Evolutionary conservation across 2,888 invertebrate species (phyloP), one percentile per base, ranked within the genome.

Genomic region (Linnaemya tessellans): DNA sequence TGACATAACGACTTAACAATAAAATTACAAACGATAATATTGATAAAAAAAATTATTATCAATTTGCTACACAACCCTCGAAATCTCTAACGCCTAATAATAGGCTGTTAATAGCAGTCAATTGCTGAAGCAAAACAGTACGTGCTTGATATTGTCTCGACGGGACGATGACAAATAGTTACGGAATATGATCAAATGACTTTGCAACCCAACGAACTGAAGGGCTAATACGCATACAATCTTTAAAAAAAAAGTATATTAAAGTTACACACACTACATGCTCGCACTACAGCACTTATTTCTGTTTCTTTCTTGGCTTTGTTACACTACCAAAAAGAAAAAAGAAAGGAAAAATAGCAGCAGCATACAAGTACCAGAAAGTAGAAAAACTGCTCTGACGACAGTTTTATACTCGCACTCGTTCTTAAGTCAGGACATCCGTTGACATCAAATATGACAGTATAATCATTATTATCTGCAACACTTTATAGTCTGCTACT

Each of bases 391-490:
- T 67, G 77, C 67, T 67, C 77, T 77, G 71, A 80, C 80, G 64
- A 71, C 81, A 85, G 62, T 78, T 79, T 79, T 81, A 62, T 68
- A 65, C 46, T 71, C 71, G 46, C 62, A 84, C 25, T 75, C 71
- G 46, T 70, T 82, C 75, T 71, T 64, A 80, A 82, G 85, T 82
- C 82, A 85, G 84, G 86, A 84, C 83, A 87, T 87, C 87, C 86
- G 87, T 80, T 84, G 86, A 86, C 86, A 87, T 83, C 84, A 84
- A 84, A 87, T 86, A 84, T 84, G 87, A 84, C 86, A 86, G 77
- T 60, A 86, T 84, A 79, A 85, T 82, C 85, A 85, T 83, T 85
- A 83, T 85, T 80, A 85, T 82, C 85, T 82, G 85, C 85, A 82
- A 85, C 85, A 85, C 85, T 85, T 83, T 82, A 80, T 65, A 80